Base-by-base conservation (phyloP, 2,888 invertebrate genomes). In the Ectropis crepuscularia region DNA sequence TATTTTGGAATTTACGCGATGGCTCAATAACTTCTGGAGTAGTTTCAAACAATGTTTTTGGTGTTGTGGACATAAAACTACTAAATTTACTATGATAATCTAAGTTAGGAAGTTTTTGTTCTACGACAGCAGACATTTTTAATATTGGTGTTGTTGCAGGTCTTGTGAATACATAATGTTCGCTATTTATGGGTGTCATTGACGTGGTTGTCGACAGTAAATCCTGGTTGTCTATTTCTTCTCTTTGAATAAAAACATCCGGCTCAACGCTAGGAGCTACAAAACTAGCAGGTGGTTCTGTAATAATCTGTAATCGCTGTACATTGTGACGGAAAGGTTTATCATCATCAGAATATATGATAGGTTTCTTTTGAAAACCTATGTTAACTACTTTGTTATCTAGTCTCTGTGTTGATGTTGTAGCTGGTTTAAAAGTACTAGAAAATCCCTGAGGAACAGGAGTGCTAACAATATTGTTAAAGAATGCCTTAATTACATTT, bases 401-500 rank as follows among this genome's bases (percentile, higher is more conserved):
- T 55, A 62, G 54, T 50, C 60, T 55, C 49, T 54, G 59, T 43
- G 69, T 61, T 36, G 69, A 69, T 41, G 74, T 69, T 39, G 72
- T 70, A 43, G 16, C 28, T 39, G 74, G 70, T 71, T 77, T 74
- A 53, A 81, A 74, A 38, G 82, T 80, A 53, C 80, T 78, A 11
- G 76, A 67, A 61, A 72, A 63, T 28, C 76, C 42, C 65, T 76
- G 68, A 12, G 80, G 77, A 42, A 70, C 68, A 7, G 85, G 71
- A 37, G 83, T 76, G 64, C 77, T 83, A 6, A 69, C 78, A 49
- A 88, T 80, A 69, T 84, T 85, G 67, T 85, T 85, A 47, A 92
- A 83, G 65, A 92, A 90, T 36, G 88, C 82, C 80, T 85, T 87
- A 42, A 92, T 83, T 2, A 91, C 85, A 72, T 86, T 87, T 81